These are phyloP conservation scores for Drosophila nikananu DNA, from an alignment of 1,140 invertebrate genomes.

Conservation along the genomic window DNA sequence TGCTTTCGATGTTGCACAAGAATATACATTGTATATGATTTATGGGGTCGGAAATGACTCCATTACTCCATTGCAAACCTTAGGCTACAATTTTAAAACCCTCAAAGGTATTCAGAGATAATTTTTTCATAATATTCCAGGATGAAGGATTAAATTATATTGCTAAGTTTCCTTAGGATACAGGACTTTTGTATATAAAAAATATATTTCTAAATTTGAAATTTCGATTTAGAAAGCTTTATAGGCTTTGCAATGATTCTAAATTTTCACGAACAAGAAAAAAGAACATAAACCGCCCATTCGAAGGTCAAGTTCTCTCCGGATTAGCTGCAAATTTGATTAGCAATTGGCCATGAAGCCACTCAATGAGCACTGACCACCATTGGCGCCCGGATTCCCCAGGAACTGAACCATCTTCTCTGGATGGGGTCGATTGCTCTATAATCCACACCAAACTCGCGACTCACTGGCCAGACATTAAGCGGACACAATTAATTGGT, in stretches of 20 bases:
- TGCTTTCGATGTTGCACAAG: background rate
- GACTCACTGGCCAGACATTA: slow-evolving; percentile 42
- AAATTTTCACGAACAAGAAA: background rate
- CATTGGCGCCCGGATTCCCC: slow-evolving; percentile 54
- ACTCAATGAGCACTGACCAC: slow-evolving; percentile 59
- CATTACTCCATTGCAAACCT: background rate
- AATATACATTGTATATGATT: background rate
- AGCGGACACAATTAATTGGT: slow-evolving; percentile 5
- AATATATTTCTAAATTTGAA: too few relatives aligned
- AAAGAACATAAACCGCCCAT: background rate
- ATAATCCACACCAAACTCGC: slow-evolving; percentile 19
- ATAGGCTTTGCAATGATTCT: background rate
- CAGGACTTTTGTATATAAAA: too few relatives aligned
- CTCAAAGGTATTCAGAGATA: background rate
- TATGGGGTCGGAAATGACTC: background rate
- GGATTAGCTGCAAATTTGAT: slow-evolving; percentile 38
- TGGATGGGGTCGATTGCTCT: slow-evolving; percentile 14
- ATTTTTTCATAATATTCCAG: background rate
- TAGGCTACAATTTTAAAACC: background rate
- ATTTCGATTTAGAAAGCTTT: background rate
- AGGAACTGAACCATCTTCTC: slow-evolving; percentile 67
- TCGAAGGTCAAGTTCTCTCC: slow-evolving; percentile 26
- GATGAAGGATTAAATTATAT: background rate
- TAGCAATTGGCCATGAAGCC: slow-evolving; percentile 35
- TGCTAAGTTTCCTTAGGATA: background rate